A percentile compares a stretch with the other conserved stretches of the same genome.
phyloP scores from a whole-genome alignment of 2,888 invertebrate species.

The Sicus ferrugineus region DNA sequence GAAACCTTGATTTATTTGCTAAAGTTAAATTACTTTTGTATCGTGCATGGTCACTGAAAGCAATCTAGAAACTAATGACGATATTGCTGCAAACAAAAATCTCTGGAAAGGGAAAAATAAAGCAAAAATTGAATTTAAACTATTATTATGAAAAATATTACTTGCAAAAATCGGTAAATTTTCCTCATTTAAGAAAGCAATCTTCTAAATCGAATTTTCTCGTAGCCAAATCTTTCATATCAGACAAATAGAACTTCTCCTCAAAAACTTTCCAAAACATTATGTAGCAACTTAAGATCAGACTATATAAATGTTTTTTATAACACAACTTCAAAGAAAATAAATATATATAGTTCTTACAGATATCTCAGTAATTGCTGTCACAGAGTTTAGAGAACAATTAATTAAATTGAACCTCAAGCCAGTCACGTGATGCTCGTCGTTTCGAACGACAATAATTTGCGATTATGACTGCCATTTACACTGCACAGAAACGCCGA shows the following conservation, averaged over 20 bases:
- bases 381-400: conserved; percentile 53
- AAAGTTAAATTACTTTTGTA: conserved; percentile 54
- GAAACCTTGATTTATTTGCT: conserved; percentile 43
- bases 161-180: conserved; percentile 60
- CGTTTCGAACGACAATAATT: conserved; percentile 58
- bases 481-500: conserved; percentile 53
- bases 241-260: conserved; percentile 56
- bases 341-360: conserved; percentile 42
- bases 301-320: conserved; percentile 46
- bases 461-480: conserved; percentile 50
- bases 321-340: not conserved
- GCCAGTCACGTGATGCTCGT: conserved; percentile 53
- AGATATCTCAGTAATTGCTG: conserved; percentile 51
- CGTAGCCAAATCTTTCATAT: conserved; percentile 54
- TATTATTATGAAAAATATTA: conserved; percentile 40
- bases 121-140: not conserved
- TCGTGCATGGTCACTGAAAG: conserved; percentile 52
- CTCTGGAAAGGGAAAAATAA: conserved; percentile 43
- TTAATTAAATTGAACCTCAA: conserved; percentile 62
- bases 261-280: conserved; percentile 54
- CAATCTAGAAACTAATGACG: conserved; percentile 58
- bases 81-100: conserved; percentile 60
- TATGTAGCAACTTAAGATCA: conserved; percentile 58
- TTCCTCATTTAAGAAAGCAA: conserved; percentile 61
- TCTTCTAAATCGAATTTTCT: conserved; percentile 58